These are phyloP conservation scores for Macroglossus sobrinus DNA, from an alignment of 2,113 vertebrate genomes.

Conservation along the genomic window DNA sequence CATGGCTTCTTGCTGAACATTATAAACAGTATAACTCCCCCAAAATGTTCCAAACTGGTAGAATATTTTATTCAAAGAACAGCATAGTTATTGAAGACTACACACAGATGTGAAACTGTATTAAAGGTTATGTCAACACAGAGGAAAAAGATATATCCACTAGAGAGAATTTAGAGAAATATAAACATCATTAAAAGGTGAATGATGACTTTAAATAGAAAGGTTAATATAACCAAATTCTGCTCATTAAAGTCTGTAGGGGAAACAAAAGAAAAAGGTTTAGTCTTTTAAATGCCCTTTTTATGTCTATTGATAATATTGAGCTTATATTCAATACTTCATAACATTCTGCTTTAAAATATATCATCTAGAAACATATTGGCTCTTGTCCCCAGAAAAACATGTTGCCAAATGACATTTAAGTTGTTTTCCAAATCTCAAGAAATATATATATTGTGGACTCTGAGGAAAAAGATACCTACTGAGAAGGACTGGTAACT, in stretches of 20 bases:
- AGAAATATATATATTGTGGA: background rate
- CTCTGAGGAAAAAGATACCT: background rate
- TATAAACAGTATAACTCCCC: background rate
- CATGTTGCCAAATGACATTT: background rate
- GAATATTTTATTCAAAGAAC: constrained; percentile 40
- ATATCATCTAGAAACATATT: background rate
- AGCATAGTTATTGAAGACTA: background rate
- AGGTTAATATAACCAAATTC: constrained; percentile 47
- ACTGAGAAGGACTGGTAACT: background rate
- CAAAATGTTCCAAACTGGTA: background rate
- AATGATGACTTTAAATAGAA: constrained; percentile 33
- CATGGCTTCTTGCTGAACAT: background rate
- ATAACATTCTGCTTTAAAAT: background rate
- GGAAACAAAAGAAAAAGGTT: background rate
- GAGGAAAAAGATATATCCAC: constrained; percentile 29
- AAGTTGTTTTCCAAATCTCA: background rate
- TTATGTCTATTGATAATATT: background rate
- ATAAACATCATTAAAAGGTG: constrained; percentile 60
- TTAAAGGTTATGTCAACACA: constrained; percentile 61
- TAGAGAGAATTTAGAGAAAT: constrained; percentile 18
- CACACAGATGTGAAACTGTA: background rate
- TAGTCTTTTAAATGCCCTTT: background rate
- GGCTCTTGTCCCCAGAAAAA: background rate
- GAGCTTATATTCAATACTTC: background rate
- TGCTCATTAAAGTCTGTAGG: background rate